Evolutionary conservation across 2,888 invertebrate genomes (phyloP).

Genomic region (Heliconius erato): DNA sequence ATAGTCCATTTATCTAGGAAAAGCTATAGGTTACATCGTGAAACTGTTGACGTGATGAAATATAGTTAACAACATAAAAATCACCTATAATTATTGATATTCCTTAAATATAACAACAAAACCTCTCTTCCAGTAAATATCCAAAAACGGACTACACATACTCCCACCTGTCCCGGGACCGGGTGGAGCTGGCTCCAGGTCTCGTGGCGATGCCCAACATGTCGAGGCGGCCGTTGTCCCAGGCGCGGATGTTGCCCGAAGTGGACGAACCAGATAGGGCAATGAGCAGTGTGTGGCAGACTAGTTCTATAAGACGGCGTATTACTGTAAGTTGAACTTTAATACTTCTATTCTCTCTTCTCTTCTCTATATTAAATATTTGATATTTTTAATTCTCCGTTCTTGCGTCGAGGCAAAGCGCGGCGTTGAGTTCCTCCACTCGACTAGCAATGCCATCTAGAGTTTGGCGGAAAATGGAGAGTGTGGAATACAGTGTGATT

Average conservation of each 20-base stretch:
- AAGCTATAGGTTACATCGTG: background rate
- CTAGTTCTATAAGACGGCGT: slow-evolving; percentile 68
- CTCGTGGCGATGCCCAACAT: slow-evolving; percentile 95
- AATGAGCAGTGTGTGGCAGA: slow-evolving; percentile 63
- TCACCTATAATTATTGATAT: background rate
- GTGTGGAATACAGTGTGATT: too few relatives aligned
- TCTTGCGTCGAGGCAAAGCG: too few relatives aligned
- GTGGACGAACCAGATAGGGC: slow-evolving; percentile 69
- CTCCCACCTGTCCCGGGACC: slow-evolving; percentile 92
- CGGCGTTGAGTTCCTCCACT: too few relatives aligned
- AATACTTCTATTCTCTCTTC: background rate
- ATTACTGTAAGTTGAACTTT: slow-evolving; percentile 65
- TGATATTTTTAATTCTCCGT: too few relatives aligned
- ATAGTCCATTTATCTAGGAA: too few relatives aligned
- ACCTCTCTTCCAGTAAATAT: slow-evolving; percentile 87
- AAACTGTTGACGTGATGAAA: too few relatives aligned
- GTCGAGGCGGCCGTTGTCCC: slow-evolving; percentile 90
- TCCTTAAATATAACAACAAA: background rate
- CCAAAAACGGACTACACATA: slow-evolving; percentile 97
- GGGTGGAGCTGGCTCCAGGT: slow-evolving; percentile 92
- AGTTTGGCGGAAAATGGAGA: too few relatives aligned
- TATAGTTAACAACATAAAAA: background rate
- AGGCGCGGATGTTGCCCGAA: slow-evolving; percentile 80
- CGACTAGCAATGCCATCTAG: too few relatives aligned
- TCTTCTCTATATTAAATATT: too few relatives aligned